phyloP scores from a whole-genome alignment of 2,113 vertebrate genomes.

The Rhabdomys dilectus region DNA sequence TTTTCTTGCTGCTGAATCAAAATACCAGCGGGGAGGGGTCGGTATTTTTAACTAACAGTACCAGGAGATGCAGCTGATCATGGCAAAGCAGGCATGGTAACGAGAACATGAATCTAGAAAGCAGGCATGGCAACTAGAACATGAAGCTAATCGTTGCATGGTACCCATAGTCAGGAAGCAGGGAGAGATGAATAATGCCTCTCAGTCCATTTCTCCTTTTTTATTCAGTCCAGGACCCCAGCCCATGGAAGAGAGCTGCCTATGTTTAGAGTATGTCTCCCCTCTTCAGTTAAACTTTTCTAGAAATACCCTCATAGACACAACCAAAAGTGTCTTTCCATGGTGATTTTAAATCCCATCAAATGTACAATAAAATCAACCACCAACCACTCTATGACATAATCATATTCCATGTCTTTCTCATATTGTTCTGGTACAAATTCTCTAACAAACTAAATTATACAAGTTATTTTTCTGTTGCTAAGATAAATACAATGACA shows the following conservation, averaged over 20 bases:
- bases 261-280: not conserved
- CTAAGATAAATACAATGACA: not conserved
- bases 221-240: not conserved
- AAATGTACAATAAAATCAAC: not conserved
- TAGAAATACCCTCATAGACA: not conserved
- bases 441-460: slow-evolving; percentile 17
- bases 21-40: not conserved
- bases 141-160: too few relatives aligned
- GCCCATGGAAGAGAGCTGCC: not conserved
- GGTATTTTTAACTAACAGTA: not conserved
- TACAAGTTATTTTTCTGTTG: not conserved
- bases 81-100: not conserved
- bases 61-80: not conserved
- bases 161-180: not conserved
- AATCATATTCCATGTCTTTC: not conserved
- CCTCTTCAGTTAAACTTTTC: not conserved
- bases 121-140: too few relatives aligned
- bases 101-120: not conserved
- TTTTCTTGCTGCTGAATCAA: not conserved
- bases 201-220: too few relatives aligned
- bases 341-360: not conserved
- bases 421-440: not conserved
- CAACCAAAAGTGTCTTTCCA: not conserved
- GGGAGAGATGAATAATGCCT: not conserved
- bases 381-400: not conserved